Evolutionary conservation across 2,888 invertebrate species (phyloP), one percentile per base, ranked within the genome.

Genomic region (Tachina fera): DNA sequence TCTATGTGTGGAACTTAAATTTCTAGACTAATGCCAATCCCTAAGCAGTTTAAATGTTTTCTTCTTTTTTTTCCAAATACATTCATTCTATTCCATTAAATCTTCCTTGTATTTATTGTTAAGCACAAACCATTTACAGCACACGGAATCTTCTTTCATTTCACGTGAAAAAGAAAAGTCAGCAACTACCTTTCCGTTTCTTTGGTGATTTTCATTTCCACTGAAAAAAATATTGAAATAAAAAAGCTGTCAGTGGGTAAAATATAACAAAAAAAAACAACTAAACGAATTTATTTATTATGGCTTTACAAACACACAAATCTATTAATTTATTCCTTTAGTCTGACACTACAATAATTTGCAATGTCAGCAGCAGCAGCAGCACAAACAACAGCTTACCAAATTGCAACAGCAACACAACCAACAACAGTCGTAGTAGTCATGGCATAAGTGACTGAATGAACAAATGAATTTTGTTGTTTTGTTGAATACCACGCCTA

Each of bases 181-280:
- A 71, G 56, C 75, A 67, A 68, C 87, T 78, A 70, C 79, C 79
- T 84, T 84, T 81, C 81, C 79, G 83, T 83, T 86, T 80, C 84
- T 86, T 74, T 84, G 76, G 63, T 65, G 53, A 86, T 77, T 80
- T 80, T 81, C 80, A 77, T 86, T 83, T 71, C 71, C 75, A 45
- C 49, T 49, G 11, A 45, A 45, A 51, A 47, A 22, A 75, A 13
- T 39, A 31, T 31, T 31, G 0, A 22, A 22, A 53, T 11, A 19
- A 53, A 53, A 16, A 53, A 53, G 9, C 19, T 53, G 53, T 9
- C 53, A 19, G 16, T 53, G 53, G 53, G 53, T 16, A 58, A 70
- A 70, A 70, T 70, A 51, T 39, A 49, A 41, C 49, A 22, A 47
- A 61, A 41, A 51, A 31, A 31, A 31, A 31, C 0, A 31, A 6